Evolutionary conservation across 2,888 invertebrate species (phyloP).

Genomic region (Sinhomidia bicolor): DNA sequence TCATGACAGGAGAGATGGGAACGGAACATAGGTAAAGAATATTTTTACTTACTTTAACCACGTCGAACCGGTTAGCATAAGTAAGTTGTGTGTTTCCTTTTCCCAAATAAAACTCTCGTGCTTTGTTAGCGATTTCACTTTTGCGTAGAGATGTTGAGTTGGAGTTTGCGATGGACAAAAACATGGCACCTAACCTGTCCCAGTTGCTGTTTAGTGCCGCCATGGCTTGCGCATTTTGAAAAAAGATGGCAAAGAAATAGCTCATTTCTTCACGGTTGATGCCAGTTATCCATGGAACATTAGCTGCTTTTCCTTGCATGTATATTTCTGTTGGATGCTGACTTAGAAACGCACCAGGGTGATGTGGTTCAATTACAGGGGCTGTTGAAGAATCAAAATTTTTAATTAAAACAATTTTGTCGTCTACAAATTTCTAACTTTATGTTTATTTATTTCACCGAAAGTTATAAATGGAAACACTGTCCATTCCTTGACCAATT

Average conservation of each 20-base stretch:
- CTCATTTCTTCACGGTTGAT: constrained; percentile 4
- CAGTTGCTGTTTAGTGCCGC: constrained; percentile 66
- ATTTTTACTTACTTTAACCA: neutral
- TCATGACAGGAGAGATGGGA: too few species aligned
- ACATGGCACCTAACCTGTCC: constrained; percentile 59
- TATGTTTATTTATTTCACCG: too few species aligned
- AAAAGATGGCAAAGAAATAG: constrained; percentile 6
- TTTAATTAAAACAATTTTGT: too few species aligned
- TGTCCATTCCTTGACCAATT: constrained; percentile 67
- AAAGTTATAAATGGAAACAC: too few species aligned
- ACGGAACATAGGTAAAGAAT: too few species aligned
- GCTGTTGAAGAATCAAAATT: constrained; percentile 74
- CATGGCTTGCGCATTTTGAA: constrained; percentile 41
- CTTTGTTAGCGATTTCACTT: neutral
- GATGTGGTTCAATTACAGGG: constrained; percentile 75
- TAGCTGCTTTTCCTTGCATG: neutral
- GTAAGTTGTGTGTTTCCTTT: neutral
- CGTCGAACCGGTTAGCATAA: neutral
- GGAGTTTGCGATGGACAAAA: constrained; percentile 13
- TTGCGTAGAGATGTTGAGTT: neutral
- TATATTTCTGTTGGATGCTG: neutral
- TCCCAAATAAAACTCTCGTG: constrained; percentile 63
- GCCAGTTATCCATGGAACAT: constrained; percentile 30
- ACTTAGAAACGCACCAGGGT: constrained; percentile 31
- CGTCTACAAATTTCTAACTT: too few species aligned